Base-by-base conservation (phyloP, 2,113 vertebrate genomes). In the Natator depressus region DNA sequence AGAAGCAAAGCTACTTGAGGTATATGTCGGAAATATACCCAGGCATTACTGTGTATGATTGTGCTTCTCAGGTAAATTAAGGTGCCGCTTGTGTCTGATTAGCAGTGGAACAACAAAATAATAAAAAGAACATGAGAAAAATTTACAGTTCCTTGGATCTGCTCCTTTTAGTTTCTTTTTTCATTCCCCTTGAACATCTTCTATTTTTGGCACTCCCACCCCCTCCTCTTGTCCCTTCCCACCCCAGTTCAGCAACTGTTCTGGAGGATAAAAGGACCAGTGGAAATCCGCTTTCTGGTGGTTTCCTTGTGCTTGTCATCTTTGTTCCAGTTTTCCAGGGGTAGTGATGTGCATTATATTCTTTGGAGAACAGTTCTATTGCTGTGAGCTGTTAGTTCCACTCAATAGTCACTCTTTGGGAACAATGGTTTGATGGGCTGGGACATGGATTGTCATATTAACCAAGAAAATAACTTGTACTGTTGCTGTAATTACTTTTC, bases 391-490 rank as follows among this genome's bases (percentile, higher is more conserved):
- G 91, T 95, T 96, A 91, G 86, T 95, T 96, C 91, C 95, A 93
- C 93, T 97, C 88, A 85, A 47, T 95, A 95, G 89, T 96, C 89
- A 84, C 50, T 91, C 65, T 59, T 89, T 94, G 76, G 93, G 97
- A 96, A 91, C 92, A 96, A 95, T 95, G 80, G 59, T 89, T 93
- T 96, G 95, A 94, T 91, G 91, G 82, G 82, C 54, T 96, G 80
- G 57, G 94, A 90, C 89, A 93, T 5, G n/a, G 47, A 89, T 94
- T 93, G 82, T 96, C 96, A 93, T 90, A 96, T 93, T 95, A 96
- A 97, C 82, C 89, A 96, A 93, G 93, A 96, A 97, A 97, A 90
- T 94, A 96, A 87, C 93, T 95, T 93, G 54, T 94, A 90, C 88
- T 93, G 51, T 82, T 93, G 24, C 88, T 95, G 91, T 95, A 94